Evolutionary conservation across 2,888 invertebrate species (phyloP).

Genomic region (Aproaerema taeniolella): DNA sequence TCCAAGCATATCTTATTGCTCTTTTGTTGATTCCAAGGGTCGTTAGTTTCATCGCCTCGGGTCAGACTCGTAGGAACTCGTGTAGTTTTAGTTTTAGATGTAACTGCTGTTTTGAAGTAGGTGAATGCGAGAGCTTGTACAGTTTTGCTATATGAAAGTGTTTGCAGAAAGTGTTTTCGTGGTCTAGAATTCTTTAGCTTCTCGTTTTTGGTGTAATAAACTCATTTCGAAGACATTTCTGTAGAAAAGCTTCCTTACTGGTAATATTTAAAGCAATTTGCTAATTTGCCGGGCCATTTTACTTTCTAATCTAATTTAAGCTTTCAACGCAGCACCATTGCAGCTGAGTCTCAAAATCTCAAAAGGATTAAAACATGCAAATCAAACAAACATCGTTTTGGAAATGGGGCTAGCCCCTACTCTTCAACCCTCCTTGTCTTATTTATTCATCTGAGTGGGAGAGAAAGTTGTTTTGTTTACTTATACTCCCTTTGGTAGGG

Average conservation of each 20-base stretch:
- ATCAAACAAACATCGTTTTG: slow-evolving; percentile 63
- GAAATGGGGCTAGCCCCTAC: slow-evolving; percentile 53
- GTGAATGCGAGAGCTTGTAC: too few species aligned
- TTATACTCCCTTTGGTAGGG: slow-evolving; percentile 35
- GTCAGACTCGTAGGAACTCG: slow-evolving; percentile 18
- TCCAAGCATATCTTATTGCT: slow-evolving; percentile 78
- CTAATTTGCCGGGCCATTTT: too few species aligned
- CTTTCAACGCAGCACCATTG: slow-evolving; percentile 21
- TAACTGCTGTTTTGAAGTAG: too few species aligned
- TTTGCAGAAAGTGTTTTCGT: too few species aligned
- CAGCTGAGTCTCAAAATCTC: slow-evolving; percentile 49
- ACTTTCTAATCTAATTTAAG: slow-evolving; percentile 25
- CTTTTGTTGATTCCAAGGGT: slow-evolving; percentile 74
- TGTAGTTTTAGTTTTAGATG: not conserved
- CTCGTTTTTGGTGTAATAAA: too few species aligned
- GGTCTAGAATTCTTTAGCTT: too few species aligned
- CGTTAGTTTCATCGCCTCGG: slow-evolving; percentile 75
- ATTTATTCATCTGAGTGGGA: slow-evolving; percentile 73
- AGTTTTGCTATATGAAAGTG: too few species aligned
- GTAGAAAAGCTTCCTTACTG: too few species aligned
- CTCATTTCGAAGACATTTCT: too few species aligned
- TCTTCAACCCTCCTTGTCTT: slow-evolving; percentile 62
- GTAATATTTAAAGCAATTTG: too few species aligned
- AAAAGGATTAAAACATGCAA: slow-evolving; percentile 76
- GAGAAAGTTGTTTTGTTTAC: slow-evolving; percentile 73